Conservation (phyloP, 1,140 invertebrate species). For the Drosophila kikkawai region DNA sequence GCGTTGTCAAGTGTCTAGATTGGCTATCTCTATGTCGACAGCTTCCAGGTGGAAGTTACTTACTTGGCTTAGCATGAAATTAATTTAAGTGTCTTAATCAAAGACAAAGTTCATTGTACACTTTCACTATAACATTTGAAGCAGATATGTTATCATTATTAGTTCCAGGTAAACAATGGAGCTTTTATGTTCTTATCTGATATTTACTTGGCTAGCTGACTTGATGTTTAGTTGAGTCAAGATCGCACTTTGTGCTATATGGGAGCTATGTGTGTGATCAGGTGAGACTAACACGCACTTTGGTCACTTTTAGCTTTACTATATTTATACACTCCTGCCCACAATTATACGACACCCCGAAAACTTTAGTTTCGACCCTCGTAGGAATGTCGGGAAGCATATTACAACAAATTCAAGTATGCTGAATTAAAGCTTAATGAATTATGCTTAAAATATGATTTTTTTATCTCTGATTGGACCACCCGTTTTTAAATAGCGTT, state of each 20-base stretch:
- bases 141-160: constrained; percentile 13
- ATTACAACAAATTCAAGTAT: too few species aligned
- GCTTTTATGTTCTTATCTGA: constrained; percentile 19
- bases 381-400: too few species aligned
- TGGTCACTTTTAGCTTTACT: constrained; percentile 1
- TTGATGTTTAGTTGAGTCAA: background rate
- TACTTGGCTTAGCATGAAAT: background rate
- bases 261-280: constrained; percentile 22
- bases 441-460: too few species aligned
- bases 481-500: too few species aligned
- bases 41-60: background rate
- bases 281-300: constrained; percentile 31
- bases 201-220: background rate
- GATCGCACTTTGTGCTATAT: constrained; percentile 4
- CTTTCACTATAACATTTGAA: background rate
- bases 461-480: too few species aligned
- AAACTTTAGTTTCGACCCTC: too few species aligned
- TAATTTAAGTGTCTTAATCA: background rate
- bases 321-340: too few species aligned
- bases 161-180: background rate
- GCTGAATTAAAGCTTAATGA: too few species aligned
- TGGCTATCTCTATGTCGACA: background rate
- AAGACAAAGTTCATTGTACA: constrained; percentile 6
- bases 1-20: constrained; percentile 1
- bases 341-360: too few species aligned